These are phyloP conservation scores for Tetrapedia diversipes DNA, from an alignment of 2,888 invertebrate species.

Conservation along the genomic window DNA sequence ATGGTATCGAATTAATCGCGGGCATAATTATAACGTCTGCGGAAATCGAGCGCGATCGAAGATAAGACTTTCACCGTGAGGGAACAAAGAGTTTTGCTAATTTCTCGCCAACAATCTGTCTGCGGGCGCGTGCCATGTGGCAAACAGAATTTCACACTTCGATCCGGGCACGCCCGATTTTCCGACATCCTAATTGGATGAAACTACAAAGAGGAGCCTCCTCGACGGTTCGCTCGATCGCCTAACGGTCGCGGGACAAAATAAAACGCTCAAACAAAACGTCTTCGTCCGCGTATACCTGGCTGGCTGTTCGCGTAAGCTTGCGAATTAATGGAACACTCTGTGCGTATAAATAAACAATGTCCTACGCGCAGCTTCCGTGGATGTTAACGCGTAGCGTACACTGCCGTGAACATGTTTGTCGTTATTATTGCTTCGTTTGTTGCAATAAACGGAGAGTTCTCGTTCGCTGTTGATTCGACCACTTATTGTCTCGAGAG, in stretches of 20 bases:
- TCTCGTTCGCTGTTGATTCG: background rate
- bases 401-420: background rate
- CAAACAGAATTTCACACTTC: constrained; percentile 68
- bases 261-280: constrained; percentile 9
- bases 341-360: background rate
- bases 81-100: constrained; percentile 36
- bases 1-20: constrained; percentile 20
- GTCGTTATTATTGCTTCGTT: background rate
- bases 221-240: constrained; percentile 23
- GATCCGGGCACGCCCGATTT: constrained; percentile 66
- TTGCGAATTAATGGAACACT: background rate
- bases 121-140: constrained; percentile 76
- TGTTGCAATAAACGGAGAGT: background rate
- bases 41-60: constrained; percentile 11
- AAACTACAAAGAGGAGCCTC: constrained; percentile 66
- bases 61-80: constrained; percentile 7
- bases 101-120: constrained; percentile 55
- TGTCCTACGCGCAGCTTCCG: background rate
- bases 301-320: background rate
- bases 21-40: constrained; percentile 2
- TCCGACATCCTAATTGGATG: constrained; percentile 67
- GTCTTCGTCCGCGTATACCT: background rate
- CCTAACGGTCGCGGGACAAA: constrained; percentile 32
- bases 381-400: background rate
- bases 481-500: background rate